Percentiles rank a stretch among this genome's conserved stretches.
These are phyloP conservation scores for Nannospalax galili DNA, from an alignment of 2,113 vertebrate species.

Conservation along the genomic window DNA sequence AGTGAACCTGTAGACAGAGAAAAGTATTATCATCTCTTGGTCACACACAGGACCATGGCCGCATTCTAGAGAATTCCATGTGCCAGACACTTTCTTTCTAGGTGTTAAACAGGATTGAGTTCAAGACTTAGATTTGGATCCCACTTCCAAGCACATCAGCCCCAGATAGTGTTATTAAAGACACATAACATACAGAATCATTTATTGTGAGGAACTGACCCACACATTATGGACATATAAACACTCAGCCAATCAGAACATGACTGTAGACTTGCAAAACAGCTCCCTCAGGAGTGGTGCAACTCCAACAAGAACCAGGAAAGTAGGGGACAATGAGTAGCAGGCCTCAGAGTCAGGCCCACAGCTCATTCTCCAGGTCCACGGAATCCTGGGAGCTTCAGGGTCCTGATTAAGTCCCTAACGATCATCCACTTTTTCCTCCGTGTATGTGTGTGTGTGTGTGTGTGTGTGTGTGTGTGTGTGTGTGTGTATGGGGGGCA, in stretches of 20 bases:
- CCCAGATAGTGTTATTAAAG: background rate
- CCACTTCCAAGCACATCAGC: background rate
- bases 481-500: too few relatives aligned
- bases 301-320: background rate
- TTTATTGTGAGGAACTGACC: background rate
- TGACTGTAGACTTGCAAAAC: conserved; percentile 35
- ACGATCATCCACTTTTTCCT: background rate
- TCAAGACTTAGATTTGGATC: background rate
- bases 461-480: background rate
- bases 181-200: background rate
- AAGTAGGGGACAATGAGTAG: background rate
- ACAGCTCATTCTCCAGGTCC: background rate
- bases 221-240: background rate
- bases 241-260: background rate
- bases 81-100: background rate
- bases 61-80: background rate
- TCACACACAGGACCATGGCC: background rate
- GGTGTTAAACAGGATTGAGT: background rate
- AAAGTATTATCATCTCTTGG: background rate
- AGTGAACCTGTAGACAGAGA: background rate
- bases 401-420: background rate
- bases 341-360: background rate
- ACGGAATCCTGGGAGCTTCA: background rate
- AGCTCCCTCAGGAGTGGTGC: conserved; percentile 27
- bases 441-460: background rate